Evolutionary conservation across 2,888 invertebrate species (phyloP).

Genomic region (Hyposoter didymator): DNA sequence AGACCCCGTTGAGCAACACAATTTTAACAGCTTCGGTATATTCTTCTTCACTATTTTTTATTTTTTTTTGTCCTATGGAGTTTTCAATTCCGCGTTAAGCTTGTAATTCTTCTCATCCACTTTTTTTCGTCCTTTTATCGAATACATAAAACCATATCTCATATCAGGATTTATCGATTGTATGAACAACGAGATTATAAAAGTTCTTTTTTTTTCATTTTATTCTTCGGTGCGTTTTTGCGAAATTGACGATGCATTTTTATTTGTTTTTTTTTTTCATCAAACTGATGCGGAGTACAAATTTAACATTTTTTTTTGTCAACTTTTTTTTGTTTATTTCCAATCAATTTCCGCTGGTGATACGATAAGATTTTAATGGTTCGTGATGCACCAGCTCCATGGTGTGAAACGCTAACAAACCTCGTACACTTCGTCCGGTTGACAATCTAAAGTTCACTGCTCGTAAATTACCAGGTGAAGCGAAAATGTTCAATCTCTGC

Average conservation of each 20-base stretch:
- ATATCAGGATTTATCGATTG: not conserved
- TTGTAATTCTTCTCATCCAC: not conserved
- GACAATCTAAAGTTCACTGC: constrained; percentile 51
- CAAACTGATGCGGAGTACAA: not conserved
- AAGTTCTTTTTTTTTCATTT: not conserved
- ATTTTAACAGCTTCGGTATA: constrained; percentile 3
- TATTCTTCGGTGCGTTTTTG: not conserved
- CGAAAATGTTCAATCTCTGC: constrained; percentile 28
- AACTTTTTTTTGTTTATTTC: not conserved
- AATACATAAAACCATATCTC: not conserved
- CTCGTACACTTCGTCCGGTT: constrained; percentile 39
- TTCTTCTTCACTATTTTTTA: not conserved
- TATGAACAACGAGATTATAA: not conserved
- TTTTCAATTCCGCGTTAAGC: not conserved
- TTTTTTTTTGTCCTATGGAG: not conserved
- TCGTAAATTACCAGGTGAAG: constrained; percentile 34
- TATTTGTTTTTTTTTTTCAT: not conserved
- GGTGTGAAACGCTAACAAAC: not conserved
- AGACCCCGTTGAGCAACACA: constrained; percentile 20
- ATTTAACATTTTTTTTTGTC: not conserved
- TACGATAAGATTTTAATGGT: constrained; percentile 41
- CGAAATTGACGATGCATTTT: not conserved
- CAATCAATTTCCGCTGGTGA: constrained; percentile 39
- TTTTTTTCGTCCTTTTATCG: not conserved
- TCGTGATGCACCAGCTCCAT: not conserved